Base-by-base conservation (phyloP, 2,797 vertebrate genomes). In the Dicrostonyx torquatus region DNA sequence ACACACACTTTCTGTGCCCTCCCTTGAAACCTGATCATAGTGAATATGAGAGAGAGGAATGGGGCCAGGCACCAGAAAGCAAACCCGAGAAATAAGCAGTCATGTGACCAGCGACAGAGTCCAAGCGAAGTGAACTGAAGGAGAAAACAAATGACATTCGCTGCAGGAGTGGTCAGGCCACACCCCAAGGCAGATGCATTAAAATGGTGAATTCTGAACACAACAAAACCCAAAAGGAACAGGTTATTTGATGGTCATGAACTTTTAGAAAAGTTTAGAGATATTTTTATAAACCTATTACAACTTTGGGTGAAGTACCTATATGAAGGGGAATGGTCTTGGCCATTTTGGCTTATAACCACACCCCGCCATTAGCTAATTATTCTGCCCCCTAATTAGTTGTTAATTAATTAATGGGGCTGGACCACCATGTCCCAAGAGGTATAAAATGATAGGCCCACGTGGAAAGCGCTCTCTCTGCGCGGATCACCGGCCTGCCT, bases 1-100 rank as follows among this genome's bases (percentile, higher is more conserved):
- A 83, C 53, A 20, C 48, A 2, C 87, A 70, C 12, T 79, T 79
- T 40, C 31, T 88, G 50, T 87, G 18, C 20, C 70, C 29, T 95
- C 45, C 89, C 43, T 55, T 84, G 62, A 95, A 93, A 62, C n/a
- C 58, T 91, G 90, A 64, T 90, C 18, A 80, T 83, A 79, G 76
- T 73, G 68, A 93, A 87, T 75, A 79, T 2, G 8, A 85, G 40
- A 72, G 5, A 80, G 66, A 64, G 68, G 87, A 95, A 50, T n/a
- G 68, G n/a, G 93, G 50, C 68, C 82, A 88, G 50, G 24, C 90
- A 55, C 60, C 73, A 88, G 50, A 93, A 88, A 93, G 50, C 18
- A 87, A 91, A 87, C 62, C 62, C 45, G 60, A 89, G 64, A 92
- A 78, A 43, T 78, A 83, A 37, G 55, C 68, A 68, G n/a, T 79